Evolutionary conservation across 2,797 vertebrate species (phyloP), one percentile per base, ranked within the genome.

Genomic region (Serranus cabrilla): DNA sequence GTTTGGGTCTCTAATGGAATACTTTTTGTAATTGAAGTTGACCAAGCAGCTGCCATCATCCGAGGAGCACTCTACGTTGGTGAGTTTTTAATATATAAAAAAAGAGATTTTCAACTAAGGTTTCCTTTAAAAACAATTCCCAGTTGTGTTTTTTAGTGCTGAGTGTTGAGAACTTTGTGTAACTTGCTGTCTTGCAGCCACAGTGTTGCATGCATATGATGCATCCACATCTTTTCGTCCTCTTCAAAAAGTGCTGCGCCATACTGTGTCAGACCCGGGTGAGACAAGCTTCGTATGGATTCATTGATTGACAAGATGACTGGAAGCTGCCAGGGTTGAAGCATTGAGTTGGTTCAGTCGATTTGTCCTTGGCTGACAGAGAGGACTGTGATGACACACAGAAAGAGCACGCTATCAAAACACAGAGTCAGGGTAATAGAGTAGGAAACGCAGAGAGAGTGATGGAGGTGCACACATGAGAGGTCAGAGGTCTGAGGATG

Each of bases 261-360:
- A 65, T 47, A 83, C 78, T 61, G 71, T 85, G 87, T 91, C 89
- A 73, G 62, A 65, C n/a, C 58, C 0, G 40, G 68, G 37, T 78
- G 75, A 81, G 81, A 87, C 79, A 10, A 70, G 82, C 87, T 71
- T 54, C 5, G 52, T 91, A 93, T 93, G 89, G 92, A 94, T 94
- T 93, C 85, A 93, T 90, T 94, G 92, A 93, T 81, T 93, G 91
- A 93, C 93, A 94, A 81, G 68, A 86, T 86, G 92, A 90, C 91
- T 88, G 85, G 85, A 86, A 88, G 87, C 89, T 86, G 85, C 80
- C 74, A 76, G 66, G 69, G 67, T 84, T 90, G 90, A 89, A 71
- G 82, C 85, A 93, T 91, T 74, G 91, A 91, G 88, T 80, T 57
- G 82, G 66, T 54, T 80, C 70, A 88, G 89, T 92, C 89, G 74